These are phyloP conservation scores for Corythoichthys haematopterus DNA, from an alignment of 2,113 vertebrate genomes.

Conservation along the genomic window DNA sequence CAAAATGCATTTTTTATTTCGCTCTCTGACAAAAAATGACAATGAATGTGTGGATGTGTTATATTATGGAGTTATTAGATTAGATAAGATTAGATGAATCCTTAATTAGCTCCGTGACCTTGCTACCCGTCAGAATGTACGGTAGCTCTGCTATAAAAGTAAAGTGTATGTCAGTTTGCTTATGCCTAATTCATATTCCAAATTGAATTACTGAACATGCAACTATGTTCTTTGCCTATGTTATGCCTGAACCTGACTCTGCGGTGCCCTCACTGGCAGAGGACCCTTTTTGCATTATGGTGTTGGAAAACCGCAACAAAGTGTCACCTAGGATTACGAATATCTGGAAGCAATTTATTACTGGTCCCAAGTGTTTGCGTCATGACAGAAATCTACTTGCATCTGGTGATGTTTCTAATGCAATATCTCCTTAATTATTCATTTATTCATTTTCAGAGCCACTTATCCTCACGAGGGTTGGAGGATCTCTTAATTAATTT, in stretches of 20 bases:
- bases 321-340: background rate
- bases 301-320: background rate
- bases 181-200: slow-evolving; percentile 1
- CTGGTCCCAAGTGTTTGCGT: background rate
- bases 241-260: background rate
- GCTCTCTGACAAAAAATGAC: background rate
- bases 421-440: background rate
- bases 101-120: slow-evolving; percentile 1
- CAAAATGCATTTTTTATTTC: slow-evolving; percentile 1
- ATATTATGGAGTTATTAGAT: background rate
- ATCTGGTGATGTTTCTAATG: background rate
- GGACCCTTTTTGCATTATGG: background rate
- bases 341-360: background rate
- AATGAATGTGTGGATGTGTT: background rate
- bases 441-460: too few relatives aligned
- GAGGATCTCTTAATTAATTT: background rate
- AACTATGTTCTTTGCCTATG: background rate
- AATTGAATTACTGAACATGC: background rate
- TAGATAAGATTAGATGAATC: slow-evolving; percentile 1
- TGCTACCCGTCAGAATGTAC: background rate
- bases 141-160: slow-evolving; percentile 3
- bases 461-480: too few relatives aligned
- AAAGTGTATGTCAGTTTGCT: background rate
- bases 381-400: background rate
- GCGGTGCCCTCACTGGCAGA: slow-evolving; percentile 4